These are phyloP conservation scores for Drosophila colorata DNA, from an alignment of 2,888 invertebrate species.

Conservation along the genomic window DNA sequence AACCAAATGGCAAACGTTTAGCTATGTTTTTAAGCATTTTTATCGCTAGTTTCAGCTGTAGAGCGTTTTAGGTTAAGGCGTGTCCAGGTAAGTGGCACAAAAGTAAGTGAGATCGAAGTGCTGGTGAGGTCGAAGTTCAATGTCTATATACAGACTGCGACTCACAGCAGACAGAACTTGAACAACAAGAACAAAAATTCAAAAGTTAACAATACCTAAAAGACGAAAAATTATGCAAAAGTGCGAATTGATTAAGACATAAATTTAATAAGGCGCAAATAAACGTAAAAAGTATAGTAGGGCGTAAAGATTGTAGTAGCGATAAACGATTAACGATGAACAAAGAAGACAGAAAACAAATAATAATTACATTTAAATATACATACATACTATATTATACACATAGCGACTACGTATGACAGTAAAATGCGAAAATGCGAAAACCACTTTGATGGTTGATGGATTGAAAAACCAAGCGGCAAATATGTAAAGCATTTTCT, in stretches of 20 bases:
- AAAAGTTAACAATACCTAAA: conserved; percentile 83
- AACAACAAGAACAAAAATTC: conserved; percentile 73
- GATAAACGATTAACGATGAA: conserved; percentile 48
- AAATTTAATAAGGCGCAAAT: conserved; percentile 64
- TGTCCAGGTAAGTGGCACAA: conserved; percentile 46
- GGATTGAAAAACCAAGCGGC: conserved; percentile 42
- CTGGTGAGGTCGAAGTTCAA: conserved; percentile 23
- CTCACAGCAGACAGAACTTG: conserved; percentile 42
- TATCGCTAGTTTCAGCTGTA: conserved; percentile 73
- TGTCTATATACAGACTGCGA: conserved; percentile 40
- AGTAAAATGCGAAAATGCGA: conserved; percentile 19
- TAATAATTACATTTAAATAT: conserved; percentile 76
- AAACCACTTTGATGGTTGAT: conserved; percentile 20
- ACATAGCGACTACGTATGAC: conserved; percentile 75
- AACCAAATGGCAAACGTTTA: conserved; percentile 85
- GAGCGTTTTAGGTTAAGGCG: conserved; percentile 66
- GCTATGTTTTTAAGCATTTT: conserved; percentile 75
- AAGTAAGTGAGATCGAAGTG: conserved; percentile 25
- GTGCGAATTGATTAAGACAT: conserved; percentile 80
- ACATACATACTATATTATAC: conserved; percentile 73
- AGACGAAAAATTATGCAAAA: conserved; percentile 80
- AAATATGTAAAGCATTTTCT: conserved; percentile 66
- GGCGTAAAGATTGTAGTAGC: conserved; percentile 66
- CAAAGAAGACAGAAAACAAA: conserved; percentile 69
- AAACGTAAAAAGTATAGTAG: conserved; percentile 63